phyloP scores from a whole-genome alignment of 2,113 vertebrate genomes.

The Rhabdomys dilectus region DNA sequence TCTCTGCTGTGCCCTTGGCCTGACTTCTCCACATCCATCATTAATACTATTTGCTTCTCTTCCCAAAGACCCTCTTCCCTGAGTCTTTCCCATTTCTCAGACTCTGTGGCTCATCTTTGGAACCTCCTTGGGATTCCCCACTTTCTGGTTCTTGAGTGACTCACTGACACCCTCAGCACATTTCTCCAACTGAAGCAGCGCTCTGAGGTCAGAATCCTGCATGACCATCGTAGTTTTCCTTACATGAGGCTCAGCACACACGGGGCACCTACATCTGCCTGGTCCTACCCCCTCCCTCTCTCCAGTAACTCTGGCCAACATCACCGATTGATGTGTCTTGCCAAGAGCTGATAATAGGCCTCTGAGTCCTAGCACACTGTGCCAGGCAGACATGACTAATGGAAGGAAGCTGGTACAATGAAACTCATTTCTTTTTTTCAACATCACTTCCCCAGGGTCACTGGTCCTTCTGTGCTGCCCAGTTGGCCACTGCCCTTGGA shows the following conservation, averaged over 20 bases:
- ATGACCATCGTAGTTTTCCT: background rate
- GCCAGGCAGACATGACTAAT: background rate
- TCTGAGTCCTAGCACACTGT: background rate
- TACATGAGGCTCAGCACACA: background rate
- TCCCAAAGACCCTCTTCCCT: background rate
- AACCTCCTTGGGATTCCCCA: background rate
- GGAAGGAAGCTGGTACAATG: background rate
- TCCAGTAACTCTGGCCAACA: too few relatives aligned
- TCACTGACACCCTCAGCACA: background rate
- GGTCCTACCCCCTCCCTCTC: background rate
- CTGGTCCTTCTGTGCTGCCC: accelerated
- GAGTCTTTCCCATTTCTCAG: background rate
- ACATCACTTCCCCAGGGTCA: background rate
- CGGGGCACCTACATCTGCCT: background rate
- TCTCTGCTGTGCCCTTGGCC: too few relatives aligned
- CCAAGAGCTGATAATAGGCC: background rate
- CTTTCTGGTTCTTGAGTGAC: background rate
- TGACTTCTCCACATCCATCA: background rate
- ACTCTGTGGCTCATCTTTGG: too few relatives aligned
- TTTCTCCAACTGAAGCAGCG: background rate
- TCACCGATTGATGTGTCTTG: background rate
- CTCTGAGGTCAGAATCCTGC: background rate
- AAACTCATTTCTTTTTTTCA: background rate
- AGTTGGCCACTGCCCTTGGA: background rate
- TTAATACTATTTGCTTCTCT: background rate